Evolutionary conservation across 2,113 vertebrate genomes (phyloP).

Genomic region (Puffinus mauretanicus): DNA sequence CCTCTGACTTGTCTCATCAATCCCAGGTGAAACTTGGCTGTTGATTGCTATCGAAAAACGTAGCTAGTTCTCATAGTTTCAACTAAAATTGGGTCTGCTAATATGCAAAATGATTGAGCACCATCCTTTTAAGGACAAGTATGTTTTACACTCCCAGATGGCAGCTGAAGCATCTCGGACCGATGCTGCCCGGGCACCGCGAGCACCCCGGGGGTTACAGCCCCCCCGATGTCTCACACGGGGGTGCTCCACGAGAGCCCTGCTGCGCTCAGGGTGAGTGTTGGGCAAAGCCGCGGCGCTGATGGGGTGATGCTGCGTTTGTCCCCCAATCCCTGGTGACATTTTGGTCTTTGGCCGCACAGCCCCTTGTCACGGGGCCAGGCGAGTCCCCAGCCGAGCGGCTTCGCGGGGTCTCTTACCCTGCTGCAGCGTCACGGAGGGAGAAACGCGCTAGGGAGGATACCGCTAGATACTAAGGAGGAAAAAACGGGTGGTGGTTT

Average conservation of each 20-base stretch:
- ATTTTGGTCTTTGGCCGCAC: neutral
- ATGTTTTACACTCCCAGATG: rapidly evolving
- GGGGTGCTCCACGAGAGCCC: neutral
- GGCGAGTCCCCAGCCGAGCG: neutral
- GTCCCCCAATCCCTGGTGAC: rapidly evolving
- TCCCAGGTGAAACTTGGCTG: neutral
- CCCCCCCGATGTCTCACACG: rapidly evolving
- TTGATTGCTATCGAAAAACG: neutral
- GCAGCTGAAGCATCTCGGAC: rapidly evolving
- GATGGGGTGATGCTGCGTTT: rapidly evolving
- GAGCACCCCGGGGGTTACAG: neutral
- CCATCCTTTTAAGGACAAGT: rapidly evolving
- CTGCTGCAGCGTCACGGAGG: rapidly evolving
- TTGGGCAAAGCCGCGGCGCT: rapidly evolving
- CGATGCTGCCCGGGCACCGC: rapidly evolving
- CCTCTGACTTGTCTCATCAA: rapidly evolving
- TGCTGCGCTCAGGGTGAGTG: rapidly evolving
- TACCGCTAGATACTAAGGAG: rapidly evolving
- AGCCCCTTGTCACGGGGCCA: neutral
- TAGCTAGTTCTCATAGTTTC: neutral
- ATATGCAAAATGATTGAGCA: neutral
- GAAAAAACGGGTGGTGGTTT: rapidly evolving
- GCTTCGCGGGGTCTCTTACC: rapidly evolving
- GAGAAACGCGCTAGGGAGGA: rapidly evolving
- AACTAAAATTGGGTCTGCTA: rapidly evolving